Evolutionary conservation across 2,113 vertebrate genomes (phyloP), one percentile per base, ranked within the genome.

Genomic region (Antechinus stuartii): DNA sequence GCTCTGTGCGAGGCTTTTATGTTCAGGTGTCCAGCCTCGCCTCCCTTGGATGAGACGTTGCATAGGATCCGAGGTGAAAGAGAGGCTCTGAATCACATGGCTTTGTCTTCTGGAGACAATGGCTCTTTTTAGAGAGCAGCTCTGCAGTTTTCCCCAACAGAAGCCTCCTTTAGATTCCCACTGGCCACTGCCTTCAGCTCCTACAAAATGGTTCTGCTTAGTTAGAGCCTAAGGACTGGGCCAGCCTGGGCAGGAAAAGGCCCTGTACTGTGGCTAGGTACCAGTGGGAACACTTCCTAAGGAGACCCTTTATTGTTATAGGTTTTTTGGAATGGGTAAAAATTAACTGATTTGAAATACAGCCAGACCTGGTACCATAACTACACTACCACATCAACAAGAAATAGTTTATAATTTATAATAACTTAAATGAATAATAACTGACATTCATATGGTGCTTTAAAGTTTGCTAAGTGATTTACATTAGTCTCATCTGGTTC

Each of bases 11-110:
- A 91, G 92, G 30, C 93, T 95, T 97, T 97, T 91, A 91, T 96
- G 93, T 91, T 92, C 25, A 35, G 90, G 90, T 94, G 90, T 52
- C 50, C 52, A 90, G 46, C 61, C 50, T 47, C 25, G 46, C 53
- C 53, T 90, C 89, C 1, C 24, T 3, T 54, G 68, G 95, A 95
- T 76, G 90, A 95, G 91, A 95, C 95, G 92, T 96, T 90, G 54
- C 56, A 92, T 92, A 53, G 55, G 54, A 96, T 97, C 22, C 96
- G 89, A 56, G 27, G 54, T 68, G 42, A 93, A 97, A 95, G 94
- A 76, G 76, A 95, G 93, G 61, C 57, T 94, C 93, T 53, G 49
- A 57, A 90, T 84, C 93, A 61, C 52, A 92, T 93, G 92, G 91
- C 24, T 91, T 90, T 49, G 47, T 25, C 42, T 54, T 89, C 1